Evolutionary conservation across 2,113 vertebrate genomes (phyloP), one percentile per base, ranked within the genome.

Genomic region (Fukomys damarensis): DNA sequence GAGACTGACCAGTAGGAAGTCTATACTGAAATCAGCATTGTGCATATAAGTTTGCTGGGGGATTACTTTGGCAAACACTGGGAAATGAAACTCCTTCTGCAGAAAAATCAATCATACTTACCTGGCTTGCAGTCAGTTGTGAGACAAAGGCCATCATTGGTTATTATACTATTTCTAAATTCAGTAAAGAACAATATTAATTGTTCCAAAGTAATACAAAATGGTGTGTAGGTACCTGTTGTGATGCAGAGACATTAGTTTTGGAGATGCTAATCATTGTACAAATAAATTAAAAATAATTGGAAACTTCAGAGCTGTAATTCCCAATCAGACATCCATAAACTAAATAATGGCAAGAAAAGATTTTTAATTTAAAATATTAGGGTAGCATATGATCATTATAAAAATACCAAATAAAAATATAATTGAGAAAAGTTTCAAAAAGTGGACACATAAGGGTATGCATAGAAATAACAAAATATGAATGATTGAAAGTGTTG

Each of bases 141-240:
- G 20, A 94, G 94, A 96, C 90, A 93, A 97, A 98, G 82, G 79
- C 76, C 9, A 14, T 81, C 19, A 38, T 28, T 91, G 86, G 35
- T 56, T 87, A 13, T 28, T 74, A 52, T 43, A 30, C 28, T 61
- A 72, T 86, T 95, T 88, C 49, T 79, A 85, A 94, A 87, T 24
- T 35, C 72, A 88, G 59, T 59, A 85, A 82, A 59, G 7, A 20
- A 70, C 61, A 83, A 35, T 95, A 19, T 89, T 95, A 70, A 49
- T 83, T 83, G 35, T 87, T 72, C 77, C 32, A 79, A 96, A 92
- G 88, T 41, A 70, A 87, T 80, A 90, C 43, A 87, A 95, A 83
- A 86, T 54, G 22, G 28, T 43, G 46, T 95, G 12, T 79, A 90
- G 43, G 72, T 22, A 65, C 3, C 35, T 70, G 38, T 35, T 79